Evolutionary conservation across 2,797 vertebrate genomes (phyloP).

Genomic region (Macrochelys suwanniensis): DNA sequence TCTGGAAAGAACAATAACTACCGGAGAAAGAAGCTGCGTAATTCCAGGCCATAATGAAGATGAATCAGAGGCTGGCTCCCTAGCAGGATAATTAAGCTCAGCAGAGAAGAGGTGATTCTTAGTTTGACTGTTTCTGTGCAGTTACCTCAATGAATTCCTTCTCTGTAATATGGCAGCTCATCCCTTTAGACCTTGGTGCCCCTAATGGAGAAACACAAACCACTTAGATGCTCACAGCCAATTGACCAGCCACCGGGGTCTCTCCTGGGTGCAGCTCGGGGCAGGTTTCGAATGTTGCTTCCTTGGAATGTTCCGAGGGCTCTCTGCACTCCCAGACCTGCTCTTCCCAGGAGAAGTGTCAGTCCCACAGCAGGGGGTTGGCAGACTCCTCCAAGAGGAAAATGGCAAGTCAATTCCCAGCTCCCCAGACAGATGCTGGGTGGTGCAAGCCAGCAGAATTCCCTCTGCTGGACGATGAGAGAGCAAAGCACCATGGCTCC

Average conservation of each 20-base stretch:
- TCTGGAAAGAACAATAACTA: no score
- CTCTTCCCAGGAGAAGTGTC: neutral
- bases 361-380: neutral
- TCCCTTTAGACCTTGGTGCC: neutral
- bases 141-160: neutral
- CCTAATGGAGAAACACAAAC: neutral
- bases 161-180: neutral
- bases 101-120: neutral
- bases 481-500: neutral
- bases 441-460: neutral
- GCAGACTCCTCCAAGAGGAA: no score
- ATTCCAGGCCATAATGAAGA: neutral
- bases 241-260: neutral
- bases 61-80: neutral
- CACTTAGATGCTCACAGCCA: neutral
- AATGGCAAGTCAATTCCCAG: no score
- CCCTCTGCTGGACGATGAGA: neutral
- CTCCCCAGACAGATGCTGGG: neutral
- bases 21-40: neutral
- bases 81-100: neutral
- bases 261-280: neutral
- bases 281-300: neutral
- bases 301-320: no score
- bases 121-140: neutral
- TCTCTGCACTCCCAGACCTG: neutral